Evolutionary conservation across 2,113 vertebrate genomes (phyloP), one percentile per base, ranked within the genome.

Genomic region (Lepidothrix coronata): DNA sequence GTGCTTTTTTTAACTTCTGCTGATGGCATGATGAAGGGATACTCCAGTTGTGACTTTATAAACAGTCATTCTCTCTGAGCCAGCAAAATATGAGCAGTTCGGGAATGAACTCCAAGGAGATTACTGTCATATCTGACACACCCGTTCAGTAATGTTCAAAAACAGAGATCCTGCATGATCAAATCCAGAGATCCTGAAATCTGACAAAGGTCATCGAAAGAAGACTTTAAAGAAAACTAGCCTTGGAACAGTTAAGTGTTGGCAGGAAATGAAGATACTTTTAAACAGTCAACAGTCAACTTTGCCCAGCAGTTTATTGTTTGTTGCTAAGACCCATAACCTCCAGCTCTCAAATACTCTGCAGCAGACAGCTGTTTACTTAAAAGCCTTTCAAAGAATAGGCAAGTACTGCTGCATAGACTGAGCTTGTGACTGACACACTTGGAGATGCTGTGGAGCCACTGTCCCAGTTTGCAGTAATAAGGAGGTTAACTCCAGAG

Each of bases 1-100:
- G 19, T 70, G 68, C 37, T 88, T 95, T 51, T 62, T 96, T 92
- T 91, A 33, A 67, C 39, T 96, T 92, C 88, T 92, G 52, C 55
- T 91, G 46, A 81, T 76, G 57, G 74, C 68, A 72, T 3, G 18
- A 65, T 30, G 15, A 18, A 79, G 5, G 33, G 24, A 70, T 71
- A 81, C 23, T 88, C 28, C 30, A 63, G 20, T 13, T 6, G 24
- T 30, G 8, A 89, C 11, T 43, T 88, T 52, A 37, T 20, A 33
- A 67, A 81, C 35, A 55, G 22, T 12, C 2, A 37, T 59, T 78
- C 48, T 68, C 85, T 33, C 46, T 16, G 11, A n/a, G 37, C 5
- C 48, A 88, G 61, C 39, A 85, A 87, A 86, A 79, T 35, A 28
- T 0, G 3, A 41, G 10, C 71, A 23, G 11, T 67, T 59, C 31